Percentiles rank a stretch among this genome's conserved stretches.
phyloP scores from a whole-genome alignment of 2,113 vertebrate species.

The Vicugna pacos region DNA sequence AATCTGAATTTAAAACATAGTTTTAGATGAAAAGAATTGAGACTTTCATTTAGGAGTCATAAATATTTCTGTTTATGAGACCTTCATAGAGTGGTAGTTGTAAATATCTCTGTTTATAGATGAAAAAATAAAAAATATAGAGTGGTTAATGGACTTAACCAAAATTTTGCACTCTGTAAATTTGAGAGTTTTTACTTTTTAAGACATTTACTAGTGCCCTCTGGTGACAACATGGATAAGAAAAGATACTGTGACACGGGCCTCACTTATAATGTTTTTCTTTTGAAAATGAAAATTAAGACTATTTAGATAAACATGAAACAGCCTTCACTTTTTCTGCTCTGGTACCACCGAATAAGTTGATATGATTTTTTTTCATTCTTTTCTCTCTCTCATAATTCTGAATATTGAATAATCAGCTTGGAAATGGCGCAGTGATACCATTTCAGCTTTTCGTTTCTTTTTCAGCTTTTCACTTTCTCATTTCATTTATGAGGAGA shows the following conservation, averaged over 20 bases:
- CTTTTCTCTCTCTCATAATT: background rate
- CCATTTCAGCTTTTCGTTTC: constrained; percentile 11
- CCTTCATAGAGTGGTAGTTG: background rate
- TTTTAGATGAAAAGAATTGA: constrained; percentile 49
- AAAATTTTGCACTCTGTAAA: background rate
- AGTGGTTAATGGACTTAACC: background rate
- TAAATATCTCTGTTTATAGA: constrained; percentile 13
- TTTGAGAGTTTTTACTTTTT: constrained; percentile 37
- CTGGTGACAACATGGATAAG: constrained; percentile 43
- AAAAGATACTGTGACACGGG: background rate
- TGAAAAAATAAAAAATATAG: background rate
- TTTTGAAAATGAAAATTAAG: constrained; percentile 32
- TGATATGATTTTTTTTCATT: background rate
- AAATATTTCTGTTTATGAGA: background rate
- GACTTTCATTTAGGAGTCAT: background rate
- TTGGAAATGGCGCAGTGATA: background rate
- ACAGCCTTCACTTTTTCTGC: background rate
- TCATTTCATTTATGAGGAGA: background rate
- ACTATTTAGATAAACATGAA: background rate
- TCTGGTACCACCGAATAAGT: background rate
- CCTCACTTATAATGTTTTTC: background rate
- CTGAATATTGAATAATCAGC: background rate
- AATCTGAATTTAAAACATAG: constrained; percentile 13
- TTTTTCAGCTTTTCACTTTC: background rate
- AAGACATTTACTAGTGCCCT: constrained; percentile 64